Evolutionary conservation across 2,113 vertebrate genomes (phyloP).

Genomic region (Hystrix cristata): DNA sequence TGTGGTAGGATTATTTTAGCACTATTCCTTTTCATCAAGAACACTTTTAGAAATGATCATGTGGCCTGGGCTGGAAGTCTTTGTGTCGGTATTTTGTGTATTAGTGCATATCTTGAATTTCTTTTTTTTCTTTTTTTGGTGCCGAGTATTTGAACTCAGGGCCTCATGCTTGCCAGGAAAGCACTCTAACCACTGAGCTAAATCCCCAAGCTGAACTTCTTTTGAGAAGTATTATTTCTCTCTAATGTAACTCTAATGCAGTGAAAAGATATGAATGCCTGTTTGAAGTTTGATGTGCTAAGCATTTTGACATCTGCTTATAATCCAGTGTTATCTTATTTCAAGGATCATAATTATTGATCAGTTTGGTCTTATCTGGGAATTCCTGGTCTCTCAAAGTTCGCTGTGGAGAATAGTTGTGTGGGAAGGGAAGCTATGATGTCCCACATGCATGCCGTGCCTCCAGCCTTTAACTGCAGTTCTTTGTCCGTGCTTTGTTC

Average conservation of each 20-base stretch:
- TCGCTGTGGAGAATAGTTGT: background rate
- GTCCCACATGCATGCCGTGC: no score
- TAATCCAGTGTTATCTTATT: background rate
- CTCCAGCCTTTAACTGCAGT: background rate
- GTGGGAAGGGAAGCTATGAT: background rate
- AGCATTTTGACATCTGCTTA: background rate
- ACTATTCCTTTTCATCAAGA: background rate
- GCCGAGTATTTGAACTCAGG: no score
- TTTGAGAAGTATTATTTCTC: slow-evolving; percentile 40
- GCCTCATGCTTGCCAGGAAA: no score
- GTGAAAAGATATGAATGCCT: background rate
- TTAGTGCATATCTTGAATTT: slow-evolving; percentile 17
- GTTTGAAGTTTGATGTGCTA: background rate
- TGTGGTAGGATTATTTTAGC: slow-evolving; percentile 25
- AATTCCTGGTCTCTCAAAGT: background rate
- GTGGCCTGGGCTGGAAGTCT: background rate
- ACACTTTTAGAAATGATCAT: slow-evolving; percentile 36
- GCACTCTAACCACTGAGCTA: no score
- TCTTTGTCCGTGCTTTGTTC: background rate
- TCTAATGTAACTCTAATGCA: background rate
- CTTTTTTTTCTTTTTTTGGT: background rate
- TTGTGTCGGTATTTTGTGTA: background rate
- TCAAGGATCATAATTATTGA: background rate
- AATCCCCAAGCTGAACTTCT: background rate
- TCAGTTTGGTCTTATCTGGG: background rate